phyloP scores from a whole-genome alignment of 53 echinoderm and acorn worm genomes.

The Zoroaster sp. region DNA sequence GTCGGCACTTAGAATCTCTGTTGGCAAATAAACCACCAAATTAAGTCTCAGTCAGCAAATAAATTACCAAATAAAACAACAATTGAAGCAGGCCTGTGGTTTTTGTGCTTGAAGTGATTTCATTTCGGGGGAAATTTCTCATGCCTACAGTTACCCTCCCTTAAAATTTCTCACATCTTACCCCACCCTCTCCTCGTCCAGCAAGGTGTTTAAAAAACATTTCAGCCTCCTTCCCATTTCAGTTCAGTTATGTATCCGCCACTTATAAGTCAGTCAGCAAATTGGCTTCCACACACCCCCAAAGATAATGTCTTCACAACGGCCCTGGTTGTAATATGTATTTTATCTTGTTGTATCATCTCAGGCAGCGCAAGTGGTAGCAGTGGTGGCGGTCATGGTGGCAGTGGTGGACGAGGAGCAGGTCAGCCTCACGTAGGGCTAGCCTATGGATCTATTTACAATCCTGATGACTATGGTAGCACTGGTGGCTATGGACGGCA shows the following conservation, averaged over 20 bases:
- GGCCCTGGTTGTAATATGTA: not conserved
- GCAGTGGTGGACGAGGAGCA: conserved; percentile 76
- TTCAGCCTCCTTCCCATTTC: not conserved
- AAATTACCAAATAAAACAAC: too few species aligned
- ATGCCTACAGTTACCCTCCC: too few species aligned
- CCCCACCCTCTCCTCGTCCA: too few species aligned
- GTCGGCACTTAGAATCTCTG: too few species aligned
- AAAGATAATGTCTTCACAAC: not conserved
- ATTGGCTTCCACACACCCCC: too few species aligned
- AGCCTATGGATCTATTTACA: conserved; percentile 88
- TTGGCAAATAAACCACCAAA: too few species aligned
- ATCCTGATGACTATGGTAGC: conserved; percentile 86
- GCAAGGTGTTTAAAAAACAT: not conserved
- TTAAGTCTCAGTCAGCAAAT: too few species aligned
- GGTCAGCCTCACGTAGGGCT: conserved; percentile 72
- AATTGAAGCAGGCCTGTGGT: too few species aligned
- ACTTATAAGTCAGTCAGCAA: not conserved
- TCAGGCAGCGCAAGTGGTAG: conserved; percentile 52
- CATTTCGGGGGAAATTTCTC: too few species aligned
- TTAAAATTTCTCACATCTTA: too few species aligned
- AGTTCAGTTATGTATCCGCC: not conserved
- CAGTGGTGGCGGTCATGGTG: conserved; percentile 92
- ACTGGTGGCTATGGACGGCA: conserved; percentile 82
- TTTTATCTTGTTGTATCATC: not conserved
- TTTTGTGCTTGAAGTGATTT: too few species aligned